Evolutionary conservation across 2,113 vertebrate species (phyloP), one percentile per base, ranked within the genome.

Genomic region (Euleptes europaea): DNA sequence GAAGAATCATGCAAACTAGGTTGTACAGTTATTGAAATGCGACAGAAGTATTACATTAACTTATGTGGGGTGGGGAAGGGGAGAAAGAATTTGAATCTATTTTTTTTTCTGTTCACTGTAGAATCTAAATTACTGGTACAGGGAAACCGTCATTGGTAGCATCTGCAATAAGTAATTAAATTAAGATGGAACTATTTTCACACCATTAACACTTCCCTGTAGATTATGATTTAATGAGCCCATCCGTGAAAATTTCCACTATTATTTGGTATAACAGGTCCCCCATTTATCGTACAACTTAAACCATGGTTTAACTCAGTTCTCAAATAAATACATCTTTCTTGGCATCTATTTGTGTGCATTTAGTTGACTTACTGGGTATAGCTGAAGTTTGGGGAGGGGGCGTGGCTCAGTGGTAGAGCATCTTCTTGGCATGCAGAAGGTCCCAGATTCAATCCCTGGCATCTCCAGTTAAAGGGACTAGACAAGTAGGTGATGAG

Each of bases 111-210:
- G 26, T n/a, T 72, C 26, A 60, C 35, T 28, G 14, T 42, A 40
- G 13, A 19, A 67, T 79, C 78, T 65, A 85, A 88, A 66, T 4
- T 79, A 84, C 82, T n/a, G 11, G 83, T 47, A 82, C 21, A n/a
- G 72, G 63, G 13, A 88, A 60, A 88, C n/a, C 83, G 69, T 87
- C 38, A 77, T 14, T 77, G 82, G n/a, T 77, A 91, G 76, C 82
- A 90, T 88, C 76, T 89, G 78, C n/a, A 15, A 75, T 70, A 89
- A 90, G 80, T 78, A 89, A 90, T 91, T 82, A 88, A 90, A 92
- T 63, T 57, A 70, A 40, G 84, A 17, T 86, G 49, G 86, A 92
- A 93, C 31, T 42, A 65, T n/a, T 92, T 91, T 78, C 54, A 79
- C 63, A 89, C 76, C 82, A 89, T 84, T 78, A 91, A 79, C 47